Evolutionary conservation across 2,113 vertebrate genomes (phyloP).

Genomic region (Epinephelus moara): DNA sequence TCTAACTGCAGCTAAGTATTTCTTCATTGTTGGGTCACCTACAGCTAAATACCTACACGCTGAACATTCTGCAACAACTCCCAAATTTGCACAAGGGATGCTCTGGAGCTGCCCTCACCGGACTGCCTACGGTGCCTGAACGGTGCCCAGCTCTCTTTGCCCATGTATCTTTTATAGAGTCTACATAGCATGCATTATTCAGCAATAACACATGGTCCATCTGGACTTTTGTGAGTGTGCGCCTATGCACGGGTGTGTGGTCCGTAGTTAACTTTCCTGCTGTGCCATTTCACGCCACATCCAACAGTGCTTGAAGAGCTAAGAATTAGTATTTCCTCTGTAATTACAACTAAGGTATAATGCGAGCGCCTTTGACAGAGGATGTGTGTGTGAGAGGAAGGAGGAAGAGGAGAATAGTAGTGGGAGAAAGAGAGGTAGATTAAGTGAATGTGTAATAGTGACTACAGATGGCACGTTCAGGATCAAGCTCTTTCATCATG

Average conservation of each 20-base stretch:
- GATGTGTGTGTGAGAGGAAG: constrained; percentile 5
- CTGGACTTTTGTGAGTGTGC: constrained; percentile 64
- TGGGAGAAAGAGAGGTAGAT: constrained; percentile 53
- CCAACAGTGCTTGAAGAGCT: constrained; percentile 76
- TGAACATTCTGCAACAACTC: constrained; percentile 42
- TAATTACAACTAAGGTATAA: constrained; percentile 68
- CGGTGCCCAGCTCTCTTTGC: constrained; percentile 63
- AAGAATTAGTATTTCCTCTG: constrained; percentile 71
- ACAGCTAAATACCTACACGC: constrained; percentile 50
- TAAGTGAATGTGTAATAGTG: constrained; percentile 68
- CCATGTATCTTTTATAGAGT: constrained; percentile 83
- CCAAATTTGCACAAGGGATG: constrained; percentile 52
- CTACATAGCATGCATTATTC: constrained; percentile 84
- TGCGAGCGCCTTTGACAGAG: constrained; percentile 23
- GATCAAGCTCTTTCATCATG: constrained; percentile 80
- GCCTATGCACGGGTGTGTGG: constrained; percentile 51
- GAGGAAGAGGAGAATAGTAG: constrained; percentile 45
- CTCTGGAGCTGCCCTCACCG: constrained; percentile 49
- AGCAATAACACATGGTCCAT: constrained; percentile 79
- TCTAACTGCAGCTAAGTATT: constrained; percentile 55
- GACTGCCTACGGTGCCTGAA: constrained; percentile 52
- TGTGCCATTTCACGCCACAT: constrained; percentile 71
- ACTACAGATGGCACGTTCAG: constrained; percentile 78
- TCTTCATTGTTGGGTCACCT: constrained; percentile 51
- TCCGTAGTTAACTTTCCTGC: constrained; percentile 71